phyloP scores from a whole-genome alignment of 2,797 vertebrate species.

The Cichlasoma orientale region DNA sequence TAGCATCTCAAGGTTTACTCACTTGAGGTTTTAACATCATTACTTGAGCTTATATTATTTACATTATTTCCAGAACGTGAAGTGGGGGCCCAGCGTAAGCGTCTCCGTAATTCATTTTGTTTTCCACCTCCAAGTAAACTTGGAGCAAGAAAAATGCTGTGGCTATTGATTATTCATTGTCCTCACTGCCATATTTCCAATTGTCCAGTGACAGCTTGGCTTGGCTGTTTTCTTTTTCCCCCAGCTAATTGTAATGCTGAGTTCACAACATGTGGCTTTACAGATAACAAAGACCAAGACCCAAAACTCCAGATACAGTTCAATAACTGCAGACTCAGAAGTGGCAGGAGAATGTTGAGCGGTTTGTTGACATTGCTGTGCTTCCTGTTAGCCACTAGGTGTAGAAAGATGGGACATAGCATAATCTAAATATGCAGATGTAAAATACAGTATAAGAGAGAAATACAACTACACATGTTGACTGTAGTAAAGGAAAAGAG shows the following conservation, averaged over 20 bases:
- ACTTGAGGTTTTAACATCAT: conserved; percentile 28
- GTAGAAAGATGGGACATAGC: neutral
- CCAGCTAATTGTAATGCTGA: conserved; percentile 20
- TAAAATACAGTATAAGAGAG: no score
- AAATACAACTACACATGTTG: neutral
- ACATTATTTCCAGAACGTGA: neutral
- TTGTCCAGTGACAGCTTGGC: conserved; percentile 17
- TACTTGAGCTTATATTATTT: conserved; percentile 18
- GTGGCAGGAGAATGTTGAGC: neutral
- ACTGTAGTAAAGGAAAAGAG: neutral
- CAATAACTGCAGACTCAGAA: conserved; percentile 1
- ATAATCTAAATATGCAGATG: no score
- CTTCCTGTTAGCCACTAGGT: neutral
- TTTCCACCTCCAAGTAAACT: conserved; percentile 21
- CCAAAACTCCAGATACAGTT: conserved; percentile 13
- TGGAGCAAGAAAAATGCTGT: neutral
- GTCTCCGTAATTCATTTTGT: conserved; percentile 13
- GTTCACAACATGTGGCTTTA: conserved; percentile 44
- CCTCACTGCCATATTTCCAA: conserved; percentile 19
- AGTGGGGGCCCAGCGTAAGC: neutral
- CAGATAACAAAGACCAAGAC: conserved; percentile 42
- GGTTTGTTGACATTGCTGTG: neutral
- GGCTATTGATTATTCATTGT: conserved; percentile 38
- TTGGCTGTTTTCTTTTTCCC: neutral
- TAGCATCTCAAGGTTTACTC: conserved; percentile 17